These are phyloP conservation scores for Diaperis boleti DNA, from an alignment of 2,888 invertebrate genomes.

Conservation along the genomic window DNA sequence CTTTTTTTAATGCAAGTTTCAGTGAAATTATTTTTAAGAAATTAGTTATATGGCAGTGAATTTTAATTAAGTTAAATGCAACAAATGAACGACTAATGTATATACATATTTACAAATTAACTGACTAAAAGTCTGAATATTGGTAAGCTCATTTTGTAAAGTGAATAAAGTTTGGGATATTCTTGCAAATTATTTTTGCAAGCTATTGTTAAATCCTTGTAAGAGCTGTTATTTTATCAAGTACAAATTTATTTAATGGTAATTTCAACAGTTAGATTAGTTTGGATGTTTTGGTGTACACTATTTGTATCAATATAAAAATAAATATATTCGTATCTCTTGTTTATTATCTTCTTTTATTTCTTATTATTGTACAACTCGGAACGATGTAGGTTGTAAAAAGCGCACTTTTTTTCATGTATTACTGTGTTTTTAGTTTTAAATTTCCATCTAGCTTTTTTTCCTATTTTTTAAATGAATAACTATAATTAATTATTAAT, in stretches of 20 bases:
- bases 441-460: no score
- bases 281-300: slow-evolving; percentile 65
- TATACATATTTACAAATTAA: slow-evolving; percentile 49
- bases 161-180: slow-evolving; percentile 46
- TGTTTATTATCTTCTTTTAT: slow-evolving; percentile 49
- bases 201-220: slow-evolving; percentile 51
- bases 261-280: slow-evolving; percentile 59
- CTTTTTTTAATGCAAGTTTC: slow-evolving; percentile 33
- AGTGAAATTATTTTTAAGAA: slow-evolving; percentile 32
- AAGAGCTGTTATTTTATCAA: slow-evolving; percentile 60
- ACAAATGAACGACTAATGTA: slow-evolving; percentile 46
- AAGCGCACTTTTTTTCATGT: no score
- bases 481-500: no score
- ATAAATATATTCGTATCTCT: slow-evolving; percentile 59
- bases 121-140: slow-evolving; percentile 59
- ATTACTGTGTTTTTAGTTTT: no score
- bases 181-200: slow-evolving; percentile 50
- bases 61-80: slow-evolving; percentile 34
- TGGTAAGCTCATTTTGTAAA: slow-evolving; percentile 58
- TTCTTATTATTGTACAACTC: no score
- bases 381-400: no score
- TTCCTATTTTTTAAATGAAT: no score
- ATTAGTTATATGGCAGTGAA: slow-evolving; percentile 35
- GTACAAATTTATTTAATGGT: slow-evolving; percentile 62
- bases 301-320: slow-evolving; percentile 63